A percentile compares a stretch with the other conserved stretches of the same genome.
These are phyloP conservation scores for Mythimna impura DNA, from an alignment of 2,888 invertebrate genomes.

Conservation along the genomic window DNA sequence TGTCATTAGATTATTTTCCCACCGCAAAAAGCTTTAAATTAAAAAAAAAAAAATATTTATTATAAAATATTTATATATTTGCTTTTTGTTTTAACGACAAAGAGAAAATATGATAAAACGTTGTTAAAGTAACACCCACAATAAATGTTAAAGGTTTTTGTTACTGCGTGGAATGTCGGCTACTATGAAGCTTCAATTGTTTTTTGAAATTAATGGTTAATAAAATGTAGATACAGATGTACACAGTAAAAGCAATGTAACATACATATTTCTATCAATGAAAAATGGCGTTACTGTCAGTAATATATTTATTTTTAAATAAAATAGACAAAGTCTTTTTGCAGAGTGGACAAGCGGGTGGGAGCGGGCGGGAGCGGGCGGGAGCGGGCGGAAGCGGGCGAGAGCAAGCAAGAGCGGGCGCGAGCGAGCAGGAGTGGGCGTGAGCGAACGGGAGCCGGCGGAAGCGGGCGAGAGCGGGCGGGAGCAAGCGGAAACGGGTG, in stretches of 20 bases:
- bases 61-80: too few relatives aligned
- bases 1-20: too few relatives aligned
- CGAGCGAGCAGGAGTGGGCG: too few relatives aligned
- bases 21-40: too few relatives aligned
- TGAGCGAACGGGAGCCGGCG: too few relatives aligned
- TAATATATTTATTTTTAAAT: neutral
- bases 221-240: neutral
- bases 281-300: neutral
- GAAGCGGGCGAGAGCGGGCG: too few relatives aligned
- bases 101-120: neutral
- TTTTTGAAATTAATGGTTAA: neutral
- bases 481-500: too few relatives aligned
- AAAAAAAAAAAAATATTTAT: neutral
- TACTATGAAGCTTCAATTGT: neutral
- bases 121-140: neutral
- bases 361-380: too few relatives aligned
- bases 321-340: neutral
- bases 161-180: neutral
- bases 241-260: neutral
- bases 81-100: neutral
- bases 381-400: too few relatives aligned
- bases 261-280: neutral
- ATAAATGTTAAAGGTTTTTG: neutral
- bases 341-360: neutral
- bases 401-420: too few relatives aligned